Percentiles rank a stretch among this genome's conserved stretches.
phyloP scores from a whole-genome alignment of 2,888 invertebrate genomes.

The Leucophora obtusa region DNA sequence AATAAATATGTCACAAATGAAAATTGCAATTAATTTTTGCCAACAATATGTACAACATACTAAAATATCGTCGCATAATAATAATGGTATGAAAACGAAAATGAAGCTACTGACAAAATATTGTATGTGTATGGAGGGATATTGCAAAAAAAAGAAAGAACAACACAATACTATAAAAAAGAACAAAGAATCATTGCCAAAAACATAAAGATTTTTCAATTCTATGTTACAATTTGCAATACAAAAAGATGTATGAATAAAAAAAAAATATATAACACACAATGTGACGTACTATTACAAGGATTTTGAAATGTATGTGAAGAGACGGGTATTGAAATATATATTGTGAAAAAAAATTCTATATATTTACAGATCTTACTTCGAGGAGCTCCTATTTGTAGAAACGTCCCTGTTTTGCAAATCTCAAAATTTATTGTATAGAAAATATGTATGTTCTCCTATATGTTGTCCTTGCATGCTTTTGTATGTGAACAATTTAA shows the following conservation, averaged over 20 bases:
- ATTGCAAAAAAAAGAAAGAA: constrained; percentile 19
- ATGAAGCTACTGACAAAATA: constrained; percentile 54
- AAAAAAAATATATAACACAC: constrained; percentile 18
- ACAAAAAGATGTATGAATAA: not conserved
- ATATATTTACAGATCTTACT: constrained; percentile 35
- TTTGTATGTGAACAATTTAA: constrained; percentile 38
- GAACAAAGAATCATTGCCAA: constrained; percentile 51
- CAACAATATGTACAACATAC: constrained; percentile 44
- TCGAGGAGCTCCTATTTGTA: not conserved
- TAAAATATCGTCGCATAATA: constrained; percentile 27
- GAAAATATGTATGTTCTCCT: constrained; percentile 39
- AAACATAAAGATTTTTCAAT: constrained; percentile 38
- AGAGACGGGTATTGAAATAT: constrained; percentile 7
- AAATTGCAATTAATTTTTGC: constrained; percentile 64
- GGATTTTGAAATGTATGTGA: constrained; percentile 41
- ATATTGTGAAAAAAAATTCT: constrained; percentile 11
- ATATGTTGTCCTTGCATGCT: constrained; percentile 55
- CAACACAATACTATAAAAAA: constrained; percentile 8
- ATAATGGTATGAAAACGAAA: constrained; percentile 1
- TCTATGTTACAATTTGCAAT: not conserved
- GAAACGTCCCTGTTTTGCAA: constrained; percentile 12
- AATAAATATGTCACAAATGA: constrained; percentile 62
- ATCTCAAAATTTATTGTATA: constrained; percentile 51
- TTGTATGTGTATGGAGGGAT: constrained; percentile 1
- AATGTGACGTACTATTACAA: constrained; percentile 47